Evolutionary conservation across 2,888 invertebrate genomes (phyloP).

Genomic region (Aspidiotus destructor): DNA sequence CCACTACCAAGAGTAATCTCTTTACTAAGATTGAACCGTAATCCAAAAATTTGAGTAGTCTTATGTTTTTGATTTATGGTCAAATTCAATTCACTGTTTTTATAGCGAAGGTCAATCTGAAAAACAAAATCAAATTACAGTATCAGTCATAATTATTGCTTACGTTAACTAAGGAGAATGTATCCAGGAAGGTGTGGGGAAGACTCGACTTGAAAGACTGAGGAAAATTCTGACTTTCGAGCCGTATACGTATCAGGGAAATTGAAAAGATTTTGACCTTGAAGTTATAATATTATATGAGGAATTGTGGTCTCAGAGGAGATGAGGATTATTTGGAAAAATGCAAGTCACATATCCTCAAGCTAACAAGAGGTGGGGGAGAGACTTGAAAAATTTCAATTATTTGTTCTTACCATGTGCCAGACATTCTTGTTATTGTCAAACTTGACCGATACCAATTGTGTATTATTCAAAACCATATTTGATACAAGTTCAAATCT

Average conservation of each 20-base stretch:
- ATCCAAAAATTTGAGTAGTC: conserved; percentile 56
- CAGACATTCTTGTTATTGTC: conserved; percentile 61
- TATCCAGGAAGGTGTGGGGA: no score
- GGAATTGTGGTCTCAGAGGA: no score
- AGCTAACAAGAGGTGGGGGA: no score
- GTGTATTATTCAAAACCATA: conserved; percentile 63
- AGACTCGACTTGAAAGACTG: no score
- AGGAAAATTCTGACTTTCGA: no score
- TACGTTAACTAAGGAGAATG: no score
- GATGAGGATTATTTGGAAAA: no score
- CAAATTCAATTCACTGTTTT: conserved; percentile 60
- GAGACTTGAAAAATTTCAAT: background rate
- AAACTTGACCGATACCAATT: conserved; percentile 70
- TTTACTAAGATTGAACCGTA: conserved; percentile 59
- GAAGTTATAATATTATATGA: no score
- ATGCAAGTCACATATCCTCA: no score
- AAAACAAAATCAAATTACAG: background rate
- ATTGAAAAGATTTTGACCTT: no score
- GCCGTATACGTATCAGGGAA: no score
- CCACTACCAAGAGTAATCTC: conserved; percentile 72
- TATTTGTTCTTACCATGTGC: conserved; percentile 52
- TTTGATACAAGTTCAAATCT: conserved; percentile 71
- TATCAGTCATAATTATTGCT: no score
- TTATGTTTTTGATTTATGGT: conserved; percentile 67
- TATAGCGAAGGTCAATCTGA: conserved; percentile 45